Base-by-base conservation (phyloP, 2,113 vertebrate species). In the Callorhinus ursinus region DNA sequence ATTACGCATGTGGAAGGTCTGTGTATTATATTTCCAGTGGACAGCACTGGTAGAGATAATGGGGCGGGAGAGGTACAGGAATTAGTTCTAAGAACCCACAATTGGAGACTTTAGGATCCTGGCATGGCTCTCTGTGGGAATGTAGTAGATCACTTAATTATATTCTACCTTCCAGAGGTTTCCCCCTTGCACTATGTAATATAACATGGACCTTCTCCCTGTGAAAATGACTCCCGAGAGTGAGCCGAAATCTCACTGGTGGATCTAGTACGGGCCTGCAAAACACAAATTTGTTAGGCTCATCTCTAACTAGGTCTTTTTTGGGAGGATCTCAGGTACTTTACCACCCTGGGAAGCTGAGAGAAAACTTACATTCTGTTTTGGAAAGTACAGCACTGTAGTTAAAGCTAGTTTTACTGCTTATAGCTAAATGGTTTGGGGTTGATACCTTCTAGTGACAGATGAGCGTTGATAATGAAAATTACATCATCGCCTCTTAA, bases 381-480 rank as follows among this genome's bases (percentile, higher is more conserved):
- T 98, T 95, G 98, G 96, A 98, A 98, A 98, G 79, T 97, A 94
- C 51, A 97, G 77, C 82, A 91, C 83, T 98, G 46, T 95, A 97
- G 85, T 98, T 98, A 95, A 55, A 97, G 87, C 93, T 98, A 85
- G 87, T 93, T 97, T 95, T 96, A 96, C 88, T 97, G 91, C 96
- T 71, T 71, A 91, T 87, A 93, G 95, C 82, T 98, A 97, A 96
- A 96, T 96, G 88, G 85, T 98, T 88, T 76, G 94, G 96, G 96
- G 74, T 95, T 57, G n/a, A 90, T 97, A 97, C 95, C 95, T 93
- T 98, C 94, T 97, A 97, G 96, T 95, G 96, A 98, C 95, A 98
- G 97, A 97, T 97, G 96, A 95, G 76, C 39, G 69, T 12, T 81
- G 97, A 97, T 98, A 98, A 97, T 95, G 97, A 98, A 98, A 98